Evolutionary conservation across 2,888 invertebrate species (phyloP).

Genomic region (Coelogynopora nodosa): DNA sequence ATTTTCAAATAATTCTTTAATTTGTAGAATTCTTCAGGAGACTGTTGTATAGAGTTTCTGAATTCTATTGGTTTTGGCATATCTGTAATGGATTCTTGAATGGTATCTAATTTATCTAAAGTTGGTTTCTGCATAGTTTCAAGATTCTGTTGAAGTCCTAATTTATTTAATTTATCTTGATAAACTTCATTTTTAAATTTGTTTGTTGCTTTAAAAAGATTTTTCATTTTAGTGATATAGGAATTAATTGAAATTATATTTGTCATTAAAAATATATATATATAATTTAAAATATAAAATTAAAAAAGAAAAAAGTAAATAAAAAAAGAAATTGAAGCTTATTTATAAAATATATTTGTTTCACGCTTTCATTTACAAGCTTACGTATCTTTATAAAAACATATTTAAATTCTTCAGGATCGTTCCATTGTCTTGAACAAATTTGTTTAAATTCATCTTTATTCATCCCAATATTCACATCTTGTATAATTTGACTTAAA

Average conservation of each 20-base stretch:
- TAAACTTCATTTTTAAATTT: not conserved
- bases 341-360: not conserved
- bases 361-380: not conserved
- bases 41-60: not conserved
- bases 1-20: too few relatives aligned
- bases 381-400: not conserved
- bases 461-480: not conserved
- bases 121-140: too few relatives aligned
- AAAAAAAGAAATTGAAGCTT: not conserved
- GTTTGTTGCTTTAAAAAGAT: not conserved
- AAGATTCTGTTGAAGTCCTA: too few relatives aligned
- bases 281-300: too few relatives aligned
- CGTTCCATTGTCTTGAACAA: not conserved
- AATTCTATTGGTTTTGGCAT: not conserved
- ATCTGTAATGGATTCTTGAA: not conserved
- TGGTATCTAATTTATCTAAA: not conserved
- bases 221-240: not conserved
- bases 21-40: too few relatives aligned
- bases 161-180: not conserved
- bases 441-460: not conserved
- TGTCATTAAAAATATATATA: not conserved
- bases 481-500: not conserved
- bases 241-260: not conserved
- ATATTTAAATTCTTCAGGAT: not conserved
- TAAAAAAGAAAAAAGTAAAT: too few relatives aligned